phyloP scores from a whole-genome alignment of 2,888 invertebrate genomes.

The Listrodromus nycthemerus region DNA sequence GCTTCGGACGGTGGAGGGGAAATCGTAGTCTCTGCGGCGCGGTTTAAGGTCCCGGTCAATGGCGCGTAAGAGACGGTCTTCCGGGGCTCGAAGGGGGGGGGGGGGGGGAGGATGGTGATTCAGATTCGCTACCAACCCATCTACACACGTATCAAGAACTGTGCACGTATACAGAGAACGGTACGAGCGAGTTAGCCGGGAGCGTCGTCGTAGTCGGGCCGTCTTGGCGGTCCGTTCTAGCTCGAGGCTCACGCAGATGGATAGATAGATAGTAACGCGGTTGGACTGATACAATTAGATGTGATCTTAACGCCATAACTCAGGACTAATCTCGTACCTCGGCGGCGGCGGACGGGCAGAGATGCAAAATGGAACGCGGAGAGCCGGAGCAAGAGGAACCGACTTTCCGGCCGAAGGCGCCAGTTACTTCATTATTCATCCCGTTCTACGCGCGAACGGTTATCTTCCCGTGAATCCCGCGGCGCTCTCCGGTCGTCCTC shows the following conservation, averaged over 20 bases:
- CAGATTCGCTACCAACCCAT: conserved; percentile 27
- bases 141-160: conserved; percentile 10
- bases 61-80: conserved; percentile 80
- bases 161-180: conserved; percentile 32
- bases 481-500: neutral
- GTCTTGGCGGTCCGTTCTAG: conserved; percentile 54
- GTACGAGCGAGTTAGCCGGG: conserved; percentile 66
- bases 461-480: conserved; percentile 75
- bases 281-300: conserved; percentile 84
- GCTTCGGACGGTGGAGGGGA: conserved; percentile 31
- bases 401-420: conserved; percentile 82
- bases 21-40: conserved; percentile 72
- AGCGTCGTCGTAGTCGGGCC: conserved; percentile 45
- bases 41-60: conserved; percentile 82
- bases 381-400: conserved; percentile 71
- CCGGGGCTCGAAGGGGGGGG: conserved; percentile 30
- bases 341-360: conserved; percentile 20
- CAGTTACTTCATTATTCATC: conserved; percentile 84
- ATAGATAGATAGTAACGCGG: conserved; percentile 81
- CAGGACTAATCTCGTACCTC: conserved; percentile 81
- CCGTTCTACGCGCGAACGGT: conserved; percentile 78
- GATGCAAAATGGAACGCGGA: conserved; percentile 39
- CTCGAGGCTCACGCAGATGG: conserved; percentile 77
- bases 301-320: conserved; percentile 84
- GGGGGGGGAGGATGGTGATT: neutral